A percentile compares a stretch with the other conserved stretches of the same genome.
These are phyloP conservation scores for Apis florea DNA, from an alignment of 1,140 invertebrate species.

Conservation along the genomic window DNA sequence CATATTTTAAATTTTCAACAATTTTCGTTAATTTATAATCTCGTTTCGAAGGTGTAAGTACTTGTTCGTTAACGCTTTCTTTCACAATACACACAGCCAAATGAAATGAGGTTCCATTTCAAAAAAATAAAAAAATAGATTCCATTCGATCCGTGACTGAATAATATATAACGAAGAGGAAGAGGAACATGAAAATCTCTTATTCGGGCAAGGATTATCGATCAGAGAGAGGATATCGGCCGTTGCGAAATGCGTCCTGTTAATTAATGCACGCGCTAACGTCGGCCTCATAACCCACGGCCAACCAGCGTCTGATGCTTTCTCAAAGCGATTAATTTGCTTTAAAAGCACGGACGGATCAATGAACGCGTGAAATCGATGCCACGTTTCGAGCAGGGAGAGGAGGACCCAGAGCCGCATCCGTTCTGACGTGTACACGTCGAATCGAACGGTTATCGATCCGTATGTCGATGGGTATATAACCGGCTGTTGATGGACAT, in stretches of 20 bases:
- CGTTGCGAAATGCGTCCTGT: constrained; percentile 14
- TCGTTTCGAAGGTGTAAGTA: too few relatives aligned
- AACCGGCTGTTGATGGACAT: neutral
- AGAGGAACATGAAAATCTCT: too few relatives aligned
- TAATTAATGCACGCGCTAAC: constrained; percentile 15
- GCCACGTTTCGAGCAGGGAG: neutral
- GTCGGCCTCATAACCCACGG: neutral
- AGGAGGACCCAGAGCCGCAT: neutral
- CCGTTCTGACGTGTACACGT: neutral
- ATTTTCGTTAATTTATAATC: too few relatives aligned
- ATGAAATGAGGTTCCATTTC: too few relatives aligned
- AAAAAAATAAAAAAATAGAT: too few relatives aligned
- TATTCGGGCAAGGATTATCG: constrained; percentile 10
- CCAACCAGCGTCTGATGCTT: neutral
- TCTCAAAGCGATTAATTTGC: constrained; percentile 33
- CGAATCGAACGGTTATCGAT: neutral
- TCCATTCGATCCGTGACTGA: neutral
- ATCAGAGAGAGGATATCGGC: neutral
- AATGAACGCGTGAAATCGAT: constrained; percentile 5
- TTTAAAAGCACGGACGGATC: constrained; percentile 29
- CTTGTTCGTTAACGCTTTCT: too few relatives aligned
- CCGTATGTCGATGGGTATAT: neutral
- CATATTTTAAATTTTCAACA: too few relatives aligned
- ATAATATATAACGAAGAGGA: neutral
- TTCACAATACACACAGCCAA: too few relatives aligned